These are phyloP conservation scores for Stictonetta naevosa DNA, from an alignment of 2,113 vertebrate species.

Conservation along the genomic window DNA sequence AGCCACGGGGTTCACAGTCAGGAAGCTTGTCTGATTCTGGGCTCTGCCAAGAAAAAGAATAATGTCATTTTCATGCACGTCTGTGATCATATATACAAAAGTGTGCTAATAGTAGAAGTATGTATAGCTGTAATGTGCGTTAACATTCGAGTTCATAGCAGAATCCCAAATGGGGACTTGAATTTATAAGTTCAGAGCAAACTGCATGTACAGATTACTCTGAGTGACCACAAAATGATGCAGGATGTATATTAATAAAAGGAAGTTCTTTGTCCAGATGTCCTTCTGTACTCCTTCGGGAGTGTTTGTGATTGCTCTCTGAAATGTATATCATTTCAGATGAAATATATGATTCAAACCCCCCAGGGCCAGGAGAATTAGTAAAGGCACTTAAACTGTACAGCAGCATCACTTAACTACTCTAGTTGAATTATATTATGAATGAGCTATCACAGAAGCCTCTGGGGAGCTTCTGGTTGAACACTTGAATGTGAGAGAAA, in stretches of 20 bases:
- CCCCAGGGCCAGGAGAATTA: slow-evolving; percentile 31
- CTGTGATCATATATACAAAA: slow-evolving; percentile 23
- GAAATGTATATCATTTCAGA: slow-evolving; percentile 54
- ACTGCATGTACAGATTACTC: neutral
- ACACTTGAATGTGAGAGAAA: neutral
- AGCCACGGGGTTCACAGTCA: neutral
- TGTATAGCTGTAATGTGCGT: neutral
- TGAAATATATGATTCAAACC: slow-evolving; percentile 45
- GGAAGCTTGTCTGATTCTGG: neutral
- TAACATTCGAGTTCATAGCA: slow-evolving; percentile 49
- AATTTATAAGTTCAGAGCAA: neutral
- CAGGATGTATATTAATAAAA: neutral
- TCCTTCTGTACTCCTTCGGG: slow-evolving; percentile 21
- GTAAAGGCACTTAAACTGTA: slow-evolving; percentile 56
- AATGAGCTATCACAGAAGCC: slow-evolving; percentile 56
- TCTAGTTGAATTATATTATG: slow-evolving; percentile 60
- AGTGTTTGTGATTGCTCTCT: slow-evolving; percentile 48
- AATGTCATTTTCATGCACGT: neutral
- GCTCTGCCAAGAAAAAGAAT: slow-evolving; percentile 36
- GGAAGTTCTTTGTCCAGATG: slow-evolving; percentile 51
- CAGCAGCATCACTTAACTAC: slow-evolving; percentile 55
- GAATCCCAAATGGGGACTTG: slow-evolving; percentile 8
- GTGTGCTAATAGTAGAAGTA: neutral
- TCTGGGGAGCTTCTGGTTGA: slow-evolving; percentile 55
- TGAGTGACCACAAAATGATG: neutral